Conservation (phyloP, 2,888 invertebrate genomes). For the Leucophenga montana region DNA sequence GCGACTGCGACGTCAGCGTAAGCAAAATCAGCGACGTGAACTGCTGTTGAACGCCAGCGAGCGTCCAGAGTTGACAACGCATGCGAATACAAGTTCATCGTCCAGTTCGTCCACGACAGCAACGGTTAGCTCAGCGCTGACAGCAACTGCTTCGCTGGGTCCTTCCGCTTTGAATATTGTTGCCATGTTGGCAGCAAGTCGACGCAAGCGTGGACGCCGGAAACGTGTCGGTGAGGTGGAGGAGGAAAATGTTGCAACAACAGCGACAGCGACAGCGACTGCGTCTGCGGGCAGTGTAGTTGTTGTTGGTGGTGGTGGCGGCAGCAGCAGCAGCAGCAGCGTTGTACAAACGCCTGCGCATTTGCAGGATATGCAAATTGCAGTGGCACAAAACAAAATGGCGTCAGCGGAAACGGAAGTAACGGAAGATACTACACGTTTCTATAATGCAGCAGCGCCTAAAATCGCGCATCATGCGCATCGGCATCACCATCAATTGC, state of each 20-base stretch:
- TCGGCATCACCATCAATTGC: slow-evolving; percentile 38
- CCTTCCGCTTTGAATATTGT: slow-evolving; percentile 67
- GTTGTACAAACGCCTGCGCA: neutral
- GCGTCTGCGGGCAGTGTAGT: neutral
- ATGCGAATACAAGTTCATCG: slow-evolving; percentile 49
- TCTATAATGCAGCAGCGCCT: neutral
- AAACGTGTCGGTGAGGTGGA: slow-evolving; percentile 56
- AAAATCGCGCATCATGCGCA: slow-evolving; percentile 33
- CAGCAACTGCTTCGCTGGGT: slow-evolving; percentile 63
- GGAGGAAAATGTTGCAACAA: slow-evolving; percentile 30
- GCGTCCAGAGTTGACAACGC: slow-evolving; percentile 42
- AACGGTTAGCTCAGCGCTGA: slow-evolving; percentile 64
- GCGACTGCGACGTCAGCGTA: slow-evolving; percentile 52
- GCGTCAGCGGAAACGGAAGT: no score
- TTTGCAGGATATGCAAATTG: neutral
- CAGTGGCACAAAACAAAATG: neutral
- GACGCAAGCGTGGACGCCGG: slow-evolving; percentile 68
- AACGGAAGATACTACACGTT: neutral
- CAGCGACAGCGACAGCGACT: slow-evolving; percentile 22
- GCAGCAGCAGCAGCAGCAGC: neutral
- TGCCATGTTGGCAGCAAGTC: slow-evolving; percentile 68
- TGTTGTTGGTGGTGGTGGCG: neutral
- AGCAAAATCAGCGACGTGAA: slow-evolving; percentile 51
- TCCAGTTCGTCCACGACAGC: slow-evolving; percentile 46
- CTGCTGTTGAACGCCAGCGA: slow-evolving; percentile 26